Evolutionary conservation across 2,888 invertebrate genomes (phyloP), one percentile per base, ranked within the genome.

Genomic region (Pristionchus japonicus): DNA sequence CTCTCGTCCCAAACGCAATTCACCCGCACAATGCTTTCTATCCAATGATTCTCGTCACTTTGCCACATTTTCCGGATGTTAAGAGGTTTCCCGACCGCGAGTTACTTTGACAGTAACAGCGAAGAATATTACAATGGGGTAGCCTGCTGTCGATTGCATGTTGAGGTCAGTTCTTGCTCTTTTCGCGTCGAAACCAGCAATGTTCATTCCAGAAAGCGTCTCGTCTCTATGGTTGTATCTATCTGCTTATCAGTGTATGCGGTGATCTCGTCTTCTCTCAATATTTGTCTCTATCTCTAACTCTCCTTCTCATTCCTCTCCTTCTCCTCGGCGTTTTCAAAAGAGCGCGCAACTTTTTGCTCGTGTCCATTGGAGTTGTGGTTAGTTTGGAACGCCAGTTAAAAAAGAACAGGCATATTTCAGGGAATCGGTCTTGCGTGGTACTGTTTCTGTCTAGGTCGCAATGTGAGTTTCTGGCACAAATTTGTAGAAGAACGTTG

Each of bases 21-120:
- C 37, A 34, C 70, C 31, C 64, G 31, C 31, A 27, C 31, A 34
- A 70, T 70, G 37, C 70, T 70, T 37, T 70, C 70, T 37, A 70
- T 70, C 37, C 37, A 70, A 70, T 70, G 70, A 70, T 70, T 37
- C 23, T 37, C 6, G 7, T 23, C 37, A 23, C 70, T 37, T 70
- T 34, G 31, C 70, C 34, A 70, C 31, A 23, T 23, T 70, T 70
- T 37, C 37, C 70, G 70, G 37, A 70, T 70, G 70, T 57, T 57
- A n/a, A 31, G 70, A 23, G 70, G 37, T 31, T 37, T 70, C 31
- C 70, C 70, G 37, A 31, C 34, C 1, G 37, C 20, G 37, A 34
- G 37, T 37, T 70, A 70, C 31, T 70, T 70, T 20, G 70, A 70
- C 70, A 70, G 37, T 20, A 70, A 70, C 70, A 70, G 70, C 37